Evolutionary conservation across 2,888 invertebrate species (phyloP).

Genomic region (Pollenia angustigena): DNA sequence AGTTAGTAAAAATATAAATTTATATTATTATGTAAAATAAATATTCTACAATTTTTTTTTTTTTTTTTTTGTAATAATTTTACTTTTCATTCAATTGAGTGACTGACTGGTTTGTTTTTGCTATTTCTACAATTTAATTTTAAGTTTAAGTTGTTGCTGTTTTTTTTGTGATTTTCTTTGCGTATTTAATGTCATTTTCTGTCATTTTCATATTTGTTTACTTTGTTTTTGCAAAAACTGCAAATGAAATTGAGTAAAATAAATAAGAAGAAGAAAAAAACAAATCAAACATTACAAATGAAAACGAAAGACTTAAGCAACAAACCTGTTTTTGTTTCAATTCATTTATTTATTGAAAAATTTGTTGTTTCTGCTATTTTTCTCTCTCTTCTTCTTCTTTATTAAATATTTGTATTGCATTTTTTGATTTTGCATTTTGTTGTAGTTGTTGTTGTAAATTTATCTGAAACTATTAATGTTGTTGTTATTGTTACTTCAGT

Average conservation of each 20-base stretch:
- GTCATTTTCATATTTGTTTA: constrained; percentile 66
- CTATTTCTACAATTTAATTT: constrained; percentile 32
- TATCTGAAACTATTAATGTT: constrained; percentile 19
- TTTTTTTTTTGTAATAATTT: constrained; percentile 2
- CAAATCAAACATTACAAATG: constrained; percentile 40
- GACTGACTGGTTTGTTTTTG: constrained; percentile 45
- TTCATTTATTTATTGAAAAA: constrained; percentile 49
- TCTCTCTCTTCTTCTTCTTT: constrained; percentile 46
- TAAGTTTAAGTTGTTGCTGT: constrained; percentile 24
- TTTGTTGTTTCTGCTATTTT: constrained; percentile 43
- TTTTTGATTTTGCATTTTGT: constrained; percentile 71
- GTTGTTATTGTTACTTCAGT: constrained; percentile 16
- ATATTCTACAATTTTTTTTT: constrained; percentile 36
- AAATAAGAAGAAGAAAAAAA: neutral
- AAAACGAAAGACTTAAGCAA: constrained; percentile 73
- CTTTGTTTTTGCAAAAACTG: constrained; percentile 41
- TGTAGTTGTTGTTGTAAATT: constrained; percentile 30
- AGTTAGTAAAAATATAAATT: neutral
- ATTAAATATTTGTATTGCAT: constrained; percentile 26
- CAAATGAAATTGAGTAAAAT: constrained; percentile 44
- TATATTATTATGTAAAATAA: neutral
- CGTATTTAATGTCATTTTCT: constrained; percentile 69
- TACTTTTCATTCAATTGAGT: constrained; percentile 6
- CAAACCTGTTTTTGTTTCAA: constrained; percentile 66
- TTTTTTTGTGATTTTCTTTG: constrained; percentile 25